Evolutionary conservation across 1,140 invertebrate genomes (phyloP).

Genomic region (Lepeophtheirus salmonis): DNA sequence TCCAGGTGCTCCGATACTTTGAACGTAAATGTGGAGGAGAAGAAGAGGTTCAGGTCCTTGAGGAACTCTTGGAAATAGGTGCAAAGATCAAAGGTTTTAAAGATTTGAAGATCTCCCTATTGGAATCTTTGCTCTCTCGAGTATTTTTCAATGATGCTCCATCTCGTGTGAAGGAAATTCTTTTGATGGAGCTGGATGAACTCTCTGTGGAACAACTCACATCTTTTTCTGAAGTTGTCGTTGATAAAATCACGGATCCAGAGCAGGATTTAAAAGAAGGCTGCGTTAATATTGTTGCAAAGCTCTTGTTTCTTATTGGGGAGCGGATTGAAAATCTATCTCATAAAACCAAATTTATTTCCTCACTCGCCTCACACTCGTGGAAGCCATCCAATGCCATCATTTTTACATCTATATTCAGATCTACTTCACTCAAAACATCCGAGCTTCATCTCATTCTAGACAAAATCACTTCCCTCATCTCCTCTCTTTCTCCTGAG

Average conservation of each 20-base stretch:
- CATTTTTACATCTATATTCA: neutral
- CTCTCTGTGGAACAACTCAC: neutral
- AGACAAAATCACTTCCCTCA: neutral
- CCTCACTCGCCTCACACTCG: neutral
- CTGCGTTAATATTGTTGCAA: neutral
- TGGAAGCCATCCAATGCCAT: neutral
- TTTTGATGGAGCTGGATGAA: neutral
- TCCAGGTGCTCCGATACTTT: neutral
- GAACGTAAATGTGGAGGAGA: neutral
- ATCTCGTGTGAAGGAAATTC: neutral
- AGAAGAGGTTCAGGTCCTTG: neutral
- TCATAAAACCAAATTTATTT: too few relatives aligned
- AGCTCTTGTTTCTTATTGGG: neutral
- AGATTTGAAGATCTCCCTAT: neutral
- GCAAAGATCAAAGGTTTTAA: neutral
- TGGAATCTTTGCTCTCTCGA: neutral
- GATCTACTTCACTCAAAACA: neutral
- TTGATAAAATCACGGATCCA: neutral
- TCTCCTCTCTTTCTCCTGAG: neutral
- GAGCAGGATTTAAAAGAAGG: neutral
- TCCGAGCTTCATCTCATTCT: neutral
- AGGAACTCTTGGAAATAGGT: neutral
- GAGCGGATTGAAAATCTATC: neutral
- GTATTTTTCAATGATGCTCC: neutral
- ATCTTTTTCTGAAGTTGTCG: neutral